These are phyloP conservation scores for Oophaga sylvatica DNA, from an alignment of 2,797 vertebrate genomes.

Conservation along the genomic window DNA sequence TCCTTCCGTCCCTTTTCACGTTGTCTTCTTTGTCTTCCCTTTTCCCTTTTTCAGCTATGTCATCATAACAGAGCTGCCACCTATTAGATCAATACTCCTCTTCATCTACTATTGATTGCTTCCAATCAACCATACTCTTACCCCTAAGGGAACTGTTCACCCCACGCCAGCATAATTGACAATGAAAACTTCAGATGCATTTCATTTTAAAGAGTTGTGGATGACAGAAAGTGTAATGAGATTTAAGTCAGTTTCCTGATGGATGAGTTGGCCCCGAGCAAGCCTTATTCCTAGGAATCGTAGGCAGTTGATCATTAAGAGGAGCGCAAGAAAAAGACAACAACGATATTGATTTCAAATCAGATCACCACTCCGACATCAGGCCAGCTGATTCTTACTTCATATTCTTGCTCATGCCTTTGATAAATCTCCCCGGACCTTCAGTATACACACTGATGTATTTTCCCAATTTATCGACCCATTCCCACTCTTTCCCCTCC, in stretches of 20 bases:
- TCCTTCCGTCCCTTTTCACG: not conserved
- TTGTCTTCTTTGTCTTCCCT: not conserved
- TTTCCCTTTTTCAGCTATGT: not conserved
- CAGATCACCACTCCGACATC: constrained; percentile 40
- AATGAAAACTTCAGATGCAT: constrained; percentile 53
- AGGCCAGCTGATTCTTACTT: constrained; percentile 42
- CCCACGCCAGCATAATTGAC: constrained; percentile 43
- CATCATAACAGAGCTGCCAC: constrained; percentile 30
- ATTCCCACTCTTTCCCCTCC: constrained; percentile 21
- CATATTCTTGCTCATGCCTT: constrained; percentile 44
- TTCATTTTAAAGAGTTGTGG: constrained; percentile 49
- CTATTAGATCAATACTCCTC: constrained; percentile 53
- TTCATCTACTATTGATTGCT: constrained; percentile 54
- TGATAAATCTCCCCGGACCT: constrained; percentile 38
- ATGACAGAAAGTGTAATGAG: constrained; percentile 52
- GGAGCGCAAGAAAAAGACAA: constrained; percentile 38
- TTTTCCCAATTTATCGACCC: constrained; percentile 45
- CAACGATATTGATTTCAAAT: constrained; percentile 50
- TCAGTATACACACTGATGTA: not conserved
- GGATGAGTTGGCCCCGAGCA: constrained; percentile 40
- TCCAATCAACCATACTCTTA: constrained; percentile 60
- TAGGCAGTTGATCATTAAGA: constrained; percentile 53
- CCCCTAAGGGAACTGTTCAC: constrained; percentile 17
- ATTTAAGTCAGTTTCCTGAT: constrained; percentile 51
- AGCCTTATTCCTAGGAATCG: constrained; percentile 34